Evolutionary conservation across 2,888 invertebrate genomes (phyloP), one percentile per base, ranked within the genome.

Genomic region (Trachelus iudaicus): DNA sequence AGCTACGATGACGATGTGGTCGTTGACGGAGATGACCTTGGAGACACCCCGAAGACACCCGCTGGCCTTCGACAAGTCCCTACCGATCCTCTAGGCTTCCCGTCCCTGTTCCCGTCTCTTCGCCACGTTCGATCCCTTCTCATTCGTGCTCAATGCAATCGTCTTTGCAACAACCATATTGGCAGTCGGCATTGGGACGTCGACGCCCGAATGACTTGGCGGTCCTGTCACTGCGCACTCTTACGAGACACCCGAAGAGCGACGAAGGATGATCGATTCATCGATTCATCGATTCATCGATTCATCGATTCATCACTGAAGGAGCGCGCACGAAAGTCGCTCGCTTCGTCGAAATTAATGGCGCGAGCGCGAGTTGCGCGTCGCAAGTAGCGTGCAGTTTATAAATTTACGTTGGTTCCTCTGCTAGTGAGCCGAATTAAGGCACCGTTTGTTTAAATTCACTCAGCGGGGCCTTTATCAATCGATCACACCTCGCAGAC

Each of bases 391-490:
- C 69, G 33, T 33, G 69, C 69, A 33, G 69, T 69, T 69, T 69
- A 69, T 69, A 69, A 69, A 69, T 69, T 69, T 33, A 33, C 69
- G 30, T 69, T 69, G 13, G 30, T 2, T 33, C 33, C 69, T 12
- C 69, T 4, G n/a, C n/a, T 4, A 4, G 13, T 4, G 12, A 0
- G 69, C 13, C 69, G 30, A 69, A 69, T 33, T 30, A 69, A 35
- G 9, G 73, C 73, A 33, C 34, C 77, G 75, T 76, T 76, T 73
- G 80, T 79, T 77, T 82, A 76, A 75, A 69, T 75, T 79, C 75
- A 76, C 77, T 79, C 73, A 69, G 73, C 76, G 78, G 76, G 78
- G 69, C 79, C 75, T 76, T 56, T 76, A 74, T 15, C 71, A 35
- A 75, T 78, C 79, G 77, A 69, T 69, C 69, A 33, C 37, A 40